A percentile compares a stretch with the other conserved stretches of the same genome.
Conservation (phyloP, 2,113 vertebrate species). For the Nyctibius bracteatus region DNA sequence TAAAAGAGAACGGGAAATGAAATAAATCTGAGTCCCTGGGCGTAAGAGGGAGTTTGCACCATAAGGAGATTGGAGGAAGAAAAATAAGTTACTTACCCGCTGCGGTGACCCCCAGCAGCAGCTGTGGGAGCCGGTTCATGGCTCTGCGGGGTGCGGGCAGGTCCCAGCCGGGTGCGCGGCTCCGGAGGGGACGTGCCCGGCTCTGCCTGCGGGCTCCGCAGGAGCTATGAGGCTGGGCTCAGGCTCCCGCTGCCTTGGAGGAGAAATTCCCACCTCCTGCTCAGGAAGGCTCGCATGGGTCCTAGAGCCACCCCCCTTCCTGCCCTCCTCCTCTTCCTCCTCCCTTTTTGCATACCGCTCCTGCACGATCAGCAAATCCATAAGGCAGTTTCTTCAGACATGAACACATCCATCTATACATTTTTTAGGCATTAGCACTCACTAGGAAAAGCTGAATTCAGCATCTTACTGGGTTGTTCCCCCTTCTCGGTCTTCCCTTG, state of each 20-base stretch:
- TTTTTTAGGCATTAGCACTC: not conserved
- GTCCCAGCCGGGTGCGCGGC: not conserved
- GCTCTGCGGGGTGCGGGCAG: not conserved
- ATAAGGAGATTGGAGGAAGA: not conserved
- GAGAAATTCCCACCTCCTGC: slow-evolving; percentile 59
- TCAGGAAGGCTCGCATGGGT: slow-evolving; percentile 27
- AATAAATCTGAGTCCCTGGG: not conserved
- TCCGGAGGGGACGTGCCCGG: not conserved
- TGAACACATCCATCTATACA: not conserved
- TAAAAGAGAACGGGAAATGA: not conserved
- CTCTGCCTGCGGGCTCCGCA: not conserved
- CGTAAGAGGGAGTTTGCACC: not conserved
- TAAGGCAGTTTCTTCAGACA: not conserved
- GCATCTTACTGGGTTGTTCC: not conserved
- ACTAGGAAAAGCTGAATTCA: not conserved
- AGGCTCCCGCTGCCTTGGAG: slow-evolving; percentile 37
- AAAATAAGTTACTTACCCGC: not conserved
- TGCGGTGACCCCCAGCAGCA: not conserved
- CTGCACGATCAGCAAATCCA: not conserved
- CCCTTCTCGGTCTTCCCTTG: not conserved
- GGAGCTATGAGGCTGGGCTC: slow-evolving; percentile 1
- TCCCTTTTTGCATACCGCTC: not conserved
- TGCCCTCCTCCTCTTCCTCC: not conserved
- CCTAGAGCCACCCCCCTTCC: slow-evolving; percentile 33
- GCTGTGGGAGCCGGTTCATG: not conserved